Evolutionary conservation across 2,797 vertebrate genomes (phyloP), one percentile per base, ranked within the genome.

Genomic region (Acestrorhynchus altus): DNA sequence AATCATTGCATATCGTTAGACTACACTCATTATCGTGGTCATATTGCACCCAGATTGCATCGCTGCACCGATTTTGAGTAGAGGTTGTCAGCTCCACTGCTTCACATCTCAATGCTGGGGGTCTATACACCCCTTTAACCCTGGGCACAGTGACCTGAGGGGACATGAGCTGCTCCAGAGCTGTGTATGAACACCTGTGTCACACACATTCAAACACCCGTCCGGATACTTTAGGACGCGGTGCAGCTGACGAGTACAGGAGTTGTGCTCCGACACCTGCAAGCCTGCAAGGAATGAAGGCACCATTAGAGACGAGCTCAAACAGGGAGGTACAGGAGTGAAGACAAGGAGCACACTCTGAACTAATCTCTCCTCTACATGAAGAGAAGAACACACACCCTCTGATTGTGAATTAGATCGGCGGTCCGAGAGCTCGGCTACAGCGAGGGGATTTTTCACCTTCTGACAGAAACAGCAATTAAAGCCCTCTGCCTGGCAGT

Each of bases 381-480:
- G 8, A 40, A 81, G 24, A 28, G 46, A 42, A 57, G 44, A 57
- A 46, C 56, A 46, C 28, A 15, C 12, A 59, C 52, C 67, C 60
- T 65, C 68, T 79, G 81, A 82, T 72, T 40, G 60, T 67, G 72
- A 35, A 63, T 76, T 72, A 79, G 61, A 72, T 61, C 28, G 47
- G 12, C 18, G 76, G 67, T 63, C 67, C 63, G n/a, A 52, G 42
- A 52, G 44, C 52, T 42, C 52, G 20, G 65, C 61, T 73, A 63
- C 81, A 68, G 22, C n/a, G 74, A 59, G 61, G 59, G 67, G 69
- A 76, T 82, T 79, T 79, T 76, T 83, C 63, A 83, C 73, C 72
- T 61, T 28, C 52, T 79, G 81, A 77, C 81, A 83, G 64, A 69
- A 57, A 31, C 54, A 69, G 77, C 77, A 83, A 83, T 83, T 83